These are phyloP conservation scores for Botrylloides violaceus DNA, from an alignment of 23 tunicate species.

Conservation along the genomic window DNA sequence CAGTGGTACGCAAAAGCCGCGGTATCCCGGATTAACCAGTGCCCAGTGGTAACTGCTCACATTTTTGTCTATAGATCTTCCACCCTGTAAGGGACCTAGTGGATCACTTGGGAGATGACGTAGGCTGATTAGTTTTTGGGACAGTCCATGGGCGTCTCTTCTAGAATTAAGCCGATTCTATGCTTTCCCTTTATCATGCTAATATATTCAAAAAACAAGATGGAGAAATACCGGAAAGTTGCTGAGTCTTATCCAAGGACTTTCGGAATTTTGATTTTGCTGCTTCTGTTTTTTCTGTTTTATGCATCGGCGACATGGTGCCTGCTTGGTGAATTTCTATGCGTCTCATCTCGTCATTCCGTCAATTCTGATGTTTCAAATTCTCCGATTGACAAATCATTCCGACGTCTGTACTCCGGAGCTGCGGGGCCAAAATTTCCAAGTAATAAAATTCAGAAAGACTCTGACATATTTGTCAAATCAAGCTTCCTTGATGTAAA, in stretches of 20 bases:
- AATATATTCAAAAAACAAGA: background rate
- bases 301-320: background rate
- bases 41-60: too few species aligned
- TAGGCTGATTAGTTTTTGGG: too few species aligned
- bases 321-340: background rate
- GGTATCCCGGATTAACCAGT: too few species aligned
- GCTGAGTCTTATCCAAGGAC: background rate
- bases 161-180: background rate
- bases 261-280: background rate
- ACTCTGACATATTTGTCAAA: constrained; percentile 23
- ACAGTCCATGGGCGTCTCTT: background rate
- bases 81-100: too few species aligned
- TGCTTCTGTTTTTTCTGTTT: background rate
- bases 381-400: constrained; percentile 14
- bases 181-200: background rate
- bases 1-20: too few species aligned
- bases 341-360: background rate
- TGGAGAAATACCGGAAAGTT: background rate
- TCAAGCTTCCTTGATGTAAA: constrained; percentile 32
- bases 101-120: too few species aligned
- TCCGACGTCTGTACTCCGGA: background rate
- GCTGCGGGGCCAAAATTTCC: background rate
- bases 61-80: too few species aligned
- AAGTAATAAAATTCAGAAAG: background rate
- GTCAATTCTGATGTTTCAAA: background rate